phyloP scores from a whole-genome alignment of 2,113 vertebrate species.

The Cinclus cinclus region DNA sequence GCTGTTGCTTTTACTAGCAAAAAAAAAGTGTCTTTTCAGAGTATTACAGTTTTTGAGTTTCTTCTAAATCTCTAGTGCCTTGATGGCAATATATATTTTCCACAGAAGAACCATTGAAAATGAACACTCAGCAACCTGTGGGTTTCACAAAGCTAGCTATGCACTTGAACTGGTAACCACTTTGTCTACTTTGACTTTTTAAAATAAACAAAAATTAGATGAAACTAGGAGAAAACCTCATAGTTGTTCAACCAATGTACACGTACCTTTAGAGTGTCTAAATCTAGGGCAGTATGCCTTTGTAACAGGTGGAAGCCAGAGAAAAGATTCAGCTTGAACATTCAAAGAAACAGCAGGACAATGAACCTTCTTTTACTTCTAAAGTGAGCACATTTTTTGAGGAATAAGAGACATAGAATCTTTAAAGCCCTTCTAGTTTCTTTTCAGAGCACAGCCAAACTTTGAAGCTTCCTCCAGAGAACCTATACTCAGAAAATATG shows the following conservation, averaged over 20 bases:
- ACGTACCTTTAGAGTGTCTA: background rate
- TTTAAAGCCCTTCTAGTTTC: background rate
- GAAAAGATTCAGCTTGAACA: background rate
- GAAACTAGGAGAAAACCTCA: background rate
- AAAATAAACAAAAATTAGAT: background rate
- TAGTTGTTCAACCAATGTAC: background rate
- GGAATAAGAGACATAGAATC: background rate
- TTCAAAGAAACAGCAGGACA: constrained; percentile 30
- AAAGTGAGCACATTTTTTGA: background rate
- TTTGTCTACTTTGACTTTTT: background rate
- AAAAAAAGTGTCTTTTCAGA: background rate
- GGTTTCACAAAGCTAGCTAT: background rate
- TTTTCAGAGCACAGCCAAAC: background rate
- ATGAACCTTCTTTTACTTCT: constrained; percentile 3
- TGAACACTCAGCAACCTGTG: background rate
- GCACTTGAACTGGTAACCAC: background rate
- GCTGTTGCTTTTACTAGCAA: background rate
- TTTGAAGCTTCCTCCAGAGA: background rate
- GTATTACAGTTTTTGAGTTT: background rate
- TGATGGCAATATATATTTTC: background rate
- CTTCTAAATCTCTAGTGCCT: background rate
- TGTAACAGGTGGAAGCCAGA: background rate
- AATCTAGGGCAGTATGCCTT: constrained; percentile 5
- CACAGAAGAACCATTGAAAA: background rate
- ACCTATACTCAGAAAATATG: background rate